A percentile compares a stretch with the other conserved stretches of the same genome.
phyloP scores from a whole-genome alignment of 2,888 invertebrate species.

The Diplazon laetatorius region DNA sequence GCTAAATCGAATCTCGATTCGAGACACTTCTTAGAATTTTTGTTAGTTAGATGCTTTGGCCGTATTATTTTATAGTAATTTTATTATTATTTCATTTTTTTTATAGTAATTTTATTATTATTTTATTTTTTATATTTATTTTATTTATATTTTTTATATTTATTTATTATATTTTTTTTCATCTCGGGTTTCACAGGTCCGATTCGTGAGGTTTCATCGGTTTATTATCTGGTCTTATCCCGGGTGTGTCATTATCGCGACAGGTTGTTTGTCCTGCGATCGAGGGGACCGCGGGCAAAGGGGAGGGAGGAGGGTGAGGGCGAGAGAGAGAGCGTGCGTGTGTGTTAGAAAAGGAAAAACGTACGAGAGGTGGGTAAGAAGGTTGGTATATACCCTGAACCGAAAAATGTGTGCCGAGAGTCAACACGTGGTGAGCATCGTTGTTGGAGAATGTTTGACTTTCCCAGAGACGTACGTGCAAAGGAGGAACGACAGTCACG shows the following conservation, averaged over 20 bases:
- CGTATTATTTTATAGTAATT: no score
- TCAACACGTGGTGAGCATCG: constrained; percentile 78
- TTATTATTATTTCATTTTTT: no score
- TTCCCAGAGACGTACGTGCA: constrained; percentile 77
- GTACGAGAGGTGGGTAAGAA: constrained; percentile 40
- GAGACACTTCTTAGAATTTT: no score
- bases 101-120: no score
- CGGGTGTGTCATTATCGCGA: constrained; percentile 79
- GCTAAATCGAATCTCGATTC: no score
- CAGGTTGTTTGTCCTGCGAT: constrained; percentile 79
- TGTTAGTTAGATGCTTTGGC: no score
- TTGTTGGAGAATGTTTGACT: constrained; percentile 81
- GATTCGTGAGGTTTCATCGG: constrained; percentile 48
- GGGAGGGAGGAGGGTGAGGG: constrained; percentile 20
- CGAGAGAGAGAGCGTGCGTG: constrained; percentile 27
- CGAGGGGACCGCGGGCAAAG: constrained; percentile 49
- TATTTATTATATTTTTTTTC: constrained; percentile 33
- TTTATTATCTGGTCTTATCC: constrained; percentile 66
- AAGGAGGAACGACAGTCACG: constrained; percentile 67
- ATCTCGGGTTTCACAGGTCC: constrained; percentile 25
- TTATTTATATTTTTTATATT: constrained; percentile 21
- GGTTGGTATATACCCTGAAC: constrained; percentile 68
- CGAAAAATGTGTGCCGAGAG: constrained; percentile 79
- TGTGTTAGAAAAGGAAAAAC: constrained; percentile 61
- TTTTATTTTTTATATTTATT: no score